These are phyloP conservation scores for Coryphaenoides rupestris DNA, from an alignment of 2,113 vertebrate genomes.

Conservation along the genomic window DNA sequence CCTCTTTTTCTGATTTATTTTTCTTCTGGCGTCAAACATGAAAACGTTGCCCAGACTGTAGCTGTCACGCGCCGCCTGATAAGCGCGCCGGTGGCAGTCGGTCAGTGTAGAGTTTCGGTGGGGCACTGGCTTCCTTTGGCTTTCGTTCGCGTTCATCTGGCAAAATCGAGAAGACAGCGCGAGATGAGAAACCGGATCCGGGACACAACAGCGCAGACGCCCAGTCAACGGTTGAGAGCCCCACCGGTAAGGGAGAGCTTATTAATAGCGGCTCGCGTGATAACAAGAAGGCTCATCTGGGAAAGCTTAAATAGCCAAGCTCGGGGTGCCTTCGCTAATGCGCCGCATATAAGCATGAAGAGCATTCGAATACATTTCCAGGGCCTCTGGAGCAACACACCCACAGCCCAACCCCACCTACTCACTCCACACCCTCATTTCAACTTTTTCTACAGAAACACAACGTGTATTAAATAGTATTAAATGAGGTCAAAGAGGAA, in stretches of 20 bases:
- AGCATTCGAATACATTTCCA: too few species aligned
- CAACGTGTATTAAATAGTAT: too few species aligned
- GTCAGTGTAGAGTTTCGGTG: neutral
- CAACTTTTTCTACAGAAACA: too few species aligned
- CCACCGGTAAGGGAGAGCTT: conserved; percentile 5
- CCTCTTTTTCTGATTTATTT: conserved; percentile 36
- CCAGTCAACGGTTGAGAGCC: neutral
- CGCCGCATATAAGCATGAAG: neutral
- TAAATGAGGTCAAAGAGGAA: too few species aligned
- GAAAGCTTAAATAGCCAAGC: conserved; percentile 19
- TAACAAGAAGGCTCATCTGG: conserved; percentile 6
- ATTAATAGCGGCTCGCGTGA: conserved; percentile 18
- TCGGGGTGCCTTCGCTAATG: neutral
- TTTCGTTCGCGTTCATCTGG: conserved; percentile 26
- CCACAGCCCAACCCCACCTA: too few species aligned
- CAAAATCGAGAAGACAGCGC: conserved; percentile 27
- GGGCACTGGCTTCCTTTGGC: too few species aligned
- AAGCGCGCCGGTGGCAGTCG: conserved; percentile 50
- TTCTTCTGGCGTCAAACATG: conserved; percentile 18
- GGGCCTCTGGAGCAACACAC: too few species aligned
- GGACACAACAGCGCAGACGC: too few species aligned
- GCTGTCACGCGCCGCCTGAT: conserved; percentile 28
- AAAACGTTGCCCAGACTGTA: conserved; percentile 34
- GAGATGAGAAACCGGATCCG: conserved; percentile 37
- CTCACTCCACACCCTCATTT: too few species aligned